A percentile compares a stretch with the other conserved stretches of the same genome.
Conservation (phyloP, 2,113 vertebrate species). For the Neodon shergylaensis region DNA sequence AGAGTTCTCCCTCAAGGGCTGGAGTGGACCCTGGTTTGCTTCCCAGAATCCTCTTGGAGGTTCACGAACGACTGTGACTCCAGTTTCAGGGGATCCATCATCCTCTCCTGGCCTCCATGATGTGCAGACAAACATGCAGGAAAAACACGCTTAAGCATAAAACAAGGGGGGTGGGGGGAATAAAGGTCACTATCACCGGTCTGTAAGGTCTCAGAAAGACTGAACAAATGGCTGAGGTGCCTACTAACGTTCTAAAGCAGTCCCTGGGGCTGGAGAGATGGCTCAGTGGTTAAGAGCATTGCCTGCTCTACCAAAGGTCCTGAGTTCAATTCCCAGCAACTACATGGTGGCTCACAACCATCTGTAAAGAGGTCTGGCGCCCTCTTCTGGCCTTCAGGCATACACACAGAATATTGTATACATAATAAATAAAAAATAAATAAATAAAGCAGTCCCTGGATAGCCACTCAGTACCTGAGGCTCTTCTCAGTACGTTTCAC, state of each 20-base stretch:
- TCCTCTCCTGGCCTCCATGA: background rate
- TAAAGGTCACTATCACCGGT: background rate
- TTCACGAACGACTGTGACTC: background rate
- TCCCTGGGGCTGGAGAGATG: too few relatives aligned
- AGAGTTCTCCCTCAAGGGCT: background rate
- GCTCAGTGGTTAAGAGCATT: too few relatives aligned
- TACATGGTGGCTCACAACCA: too few relatives aligned
- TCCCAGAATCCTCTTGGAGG: background rate
- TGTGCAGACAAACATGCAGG: background rate
- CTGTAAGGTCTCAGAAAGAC: background rate
- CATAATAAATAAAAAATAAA: too few relatives aligned
- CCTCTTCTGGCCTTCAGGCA: too few relatives aligned
- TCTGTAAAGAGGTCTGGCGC: too few relatives aligned
- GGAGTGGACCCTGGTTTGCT: background rate
- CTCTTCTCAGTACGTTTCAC: background rate
- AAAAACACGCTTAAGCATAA: background rate
- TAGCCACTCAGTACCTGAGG: background rate
- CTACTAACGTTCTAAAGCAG: background rate
- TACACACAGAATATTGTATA: too few relatives aligned
- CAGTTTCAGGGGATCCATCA: background rate
- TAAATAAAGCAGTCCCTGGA: background rate
- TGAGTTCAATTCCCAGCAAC: too few relatives aligned
- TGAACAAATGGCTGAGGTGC: background rate
- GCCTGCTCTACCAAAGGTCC: too few relatives aligned
- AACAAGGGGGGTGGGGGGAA: background rate